Base-by-base conservation (phyloP, 2,888 invertebrate genomes). In the Clivina fossor region DNA sequence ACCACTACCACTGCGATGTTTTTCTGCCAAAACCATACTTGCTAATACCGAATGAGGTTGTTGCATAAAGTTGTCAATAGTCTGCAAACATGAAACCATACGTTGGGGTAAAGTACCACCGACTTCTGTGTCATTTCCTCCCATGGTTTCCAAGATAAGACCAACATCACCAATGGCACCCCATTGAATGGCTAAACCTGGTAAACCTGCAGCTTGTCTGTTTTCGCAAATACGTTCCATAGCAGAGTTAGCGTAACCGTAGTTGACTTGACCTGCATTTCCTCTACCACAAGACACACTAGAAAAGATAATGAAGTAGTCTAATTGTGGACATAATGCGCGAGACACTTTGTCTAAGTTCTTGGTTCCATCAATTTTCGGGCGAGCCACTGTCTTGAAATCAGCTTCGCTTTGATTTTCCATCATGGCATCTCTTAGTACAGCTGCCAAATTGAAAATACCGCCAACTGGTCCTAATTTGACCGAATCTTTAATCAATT, bases 141-240 rank as follows among this genome's bases (percentile, higher is more conserved):
- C 90, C 83, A 95, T 88, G 40, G 86, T 88, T 67, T 95, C 93
- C 68, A 91, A 76, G 58, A 98, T 83, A 54, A 98, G 81, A 48
- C 98, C 98, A 33, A 96, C 96, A 73, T 99, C 98, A 56, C 96
- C 98, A 68, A 99, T 91, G 58, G 97, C 98, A 63, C 99, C 99
- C 98, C 98, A 99, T 75, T 99, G 98, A 65, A 99, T 91, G 33
- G 97, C 94, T 44, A 71, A 67, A 35, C 83, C 97, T 19, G 95
- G 94, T 63, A 94, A 80, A 38, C 94, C 93, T 66, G 84, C 87
- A 32, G 79, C 80, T 74, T 86, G 88, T 54, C 95, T 83, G 58
- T 80, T 83, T 77, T 95, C 97, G 71, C 90, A 90, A 60, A 97
- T 84, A 60, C 98, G 83, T 76, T 98, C 98, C 97, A 98, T 98